Percentiles rank a stretch among this genome's conserved stretches.
phyloP scores from a whole-genome alignment of 2,888 invertebrate genomes.

The Heliconius sara region DNA sequence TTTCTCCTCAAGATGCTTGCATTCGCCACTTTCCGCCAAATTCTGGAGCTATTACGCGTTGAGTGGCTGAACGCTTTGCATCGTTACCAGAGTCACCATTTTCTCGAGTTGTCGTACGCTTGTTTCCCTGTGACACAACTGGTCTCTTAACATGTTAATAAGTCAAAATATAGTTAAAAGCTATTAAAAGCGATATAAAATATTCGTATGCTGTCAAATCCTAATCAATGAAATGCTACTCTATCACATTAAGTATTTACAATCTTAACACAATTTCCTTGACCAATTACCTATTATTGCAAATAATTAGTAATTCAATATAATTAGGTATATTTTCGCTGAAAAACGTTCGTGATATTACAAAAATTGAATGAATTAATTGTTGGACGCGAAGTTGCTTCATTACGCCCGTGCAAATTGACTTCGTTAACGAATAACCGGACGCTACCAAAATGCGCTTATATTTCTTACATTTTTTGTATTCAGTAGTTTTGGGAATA shows the following conservation, averaged over 20 bases:
- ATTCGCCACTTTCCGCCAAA: neutral
- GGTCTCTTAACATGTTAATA: too few species aligned
- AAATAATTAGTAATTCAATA: constrained; percentile 27
- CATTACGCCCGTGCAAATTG: constrained; percentile 62
- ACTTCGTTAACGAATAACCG: constrained; percentile 61
- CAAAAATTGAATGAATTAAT: constrained; percentile 58
- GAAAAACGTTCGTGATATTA: constrained; percentile 44
- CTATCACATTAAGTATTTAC: neutral
- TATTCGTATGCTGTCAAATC: neutral
- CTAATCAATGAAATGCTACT: neutral
- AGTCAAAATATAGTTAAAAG: neutral
- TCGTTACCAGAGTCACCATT: neutral
- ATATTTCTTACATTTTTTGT: constrained; percentile 38
- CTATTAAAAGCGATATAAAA: neutral
- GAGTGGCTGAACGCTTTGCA: neutral
- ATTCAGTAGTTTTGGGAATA: constrained; percentile 31
- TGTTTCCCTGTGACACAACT: too few species aligned
- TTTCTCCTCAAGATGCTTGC: neutral
- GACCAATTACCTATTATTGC: constrained; percentile 3
- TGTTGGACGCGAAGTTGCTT: constrained; percentile 53
- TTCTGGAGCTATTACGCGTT: neutral
- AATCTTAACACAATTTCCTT: neutral
- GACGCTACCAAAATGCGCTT: constrained; percentile 39
- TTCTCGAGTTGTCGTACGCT: neutral
- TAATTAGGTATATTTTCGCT: constrained; percentile 35